These are phyloP conservation scores for Cyclopterus lumpus DNA, from an alignment of 2,797 vertebrate species.

Conservation along the genomic window DNA sequence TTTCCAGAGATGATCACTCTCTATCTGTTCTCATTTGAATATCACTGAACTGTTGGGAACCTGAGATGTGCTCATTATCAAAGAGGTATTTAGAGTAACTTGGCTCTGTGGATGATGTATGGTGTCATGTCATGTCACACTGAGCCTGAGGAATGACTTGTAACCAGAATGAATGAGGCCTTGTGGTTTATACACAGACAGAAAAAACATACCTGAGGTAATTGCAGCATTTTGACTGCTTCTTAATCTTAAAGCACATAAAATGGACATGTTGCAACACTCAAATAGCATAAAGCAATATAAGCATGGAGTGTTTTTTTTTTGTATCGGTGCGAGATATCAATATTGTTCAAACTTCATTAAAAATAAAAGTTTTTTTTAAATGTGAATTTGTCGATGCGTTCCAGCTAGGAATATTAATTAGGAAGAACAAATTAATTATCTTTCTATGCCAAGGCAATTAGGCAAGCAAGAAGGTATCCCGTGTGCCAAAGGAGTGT, in stretches of 20 bases:
- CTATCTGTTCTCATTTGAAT: slow-evolving; percentile 44
- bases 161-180: slow-evolving; percentile 58
- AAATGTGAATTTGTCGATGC: slow-evolving; percentile 36
- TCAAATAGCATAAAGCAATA: slow-evolving; percentile 23
- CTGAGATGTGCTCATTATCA: slow-evolving; percentile 49
- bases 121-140: slow-evolving; percentile 61
- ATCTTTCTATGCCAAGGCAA: slow-evolving; percentile 55
- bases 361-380: slow-evolving; percentile 47
- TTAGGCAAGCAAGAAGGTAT: slow-evolving; percentile 55
- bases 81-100: slow-evolving; percentile 53
- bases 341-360: slow-evolving; percentile 36
- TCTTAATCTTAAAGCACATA: slow-evolving; percentile 30
- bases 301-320: background rate
- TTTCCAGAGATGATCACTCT: slow-evolving; percentile 28
- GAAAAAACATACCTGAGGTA: slow-evolving; percentile 4
- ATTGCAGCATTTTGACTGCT: slow-evolving; percentile 42
- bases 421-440: slow-evolving; percentile 62
- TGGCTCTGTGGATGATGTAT: slow-evolving; percentile 60
- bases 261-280: slow-evolving; percentile 29
- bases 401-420: slow-evolving; percentile 47
- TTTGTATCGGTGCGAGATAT: slow-evolving; percentile 13
- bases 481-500: slow-evolving; percentile 57
- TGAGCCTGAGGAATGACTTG: slow-evolving; percentile 68
- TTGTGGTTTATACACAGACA: slow-evolving; percentile 48
- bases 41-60: slow-evolving; percentile 27